phyloP scores from a whole-genome alignment of 1,140 invertebrate genomes.

The Drosophila tsacasi region DNA sequence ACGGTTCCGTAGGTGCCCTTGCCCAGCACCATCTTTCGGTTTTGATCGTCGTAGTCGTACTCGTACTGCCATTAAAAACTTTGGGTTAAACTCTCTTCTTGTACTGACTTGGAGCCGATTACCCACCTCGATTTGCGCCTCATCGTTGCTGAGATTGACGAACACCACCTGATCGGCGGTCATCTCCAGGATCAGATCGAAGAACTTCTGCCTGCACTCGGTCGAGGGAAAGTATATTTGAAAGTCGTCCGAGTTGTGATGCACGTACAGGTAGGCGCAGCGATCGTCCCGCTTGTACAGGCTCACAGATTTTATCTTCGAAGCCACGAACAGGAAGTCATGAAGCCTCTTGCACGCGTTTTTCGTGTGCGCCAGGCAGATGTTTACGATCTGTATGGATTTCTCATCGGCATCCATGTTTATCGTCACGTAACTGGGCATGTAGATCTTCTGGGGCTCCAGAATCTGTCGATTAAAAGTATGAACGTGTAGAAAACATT shows the following conservation, averaged over 20 bases:
- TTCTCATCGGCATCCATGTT: constrained; percentile 97
- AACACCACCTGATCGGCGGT: constrained; percentile 94
- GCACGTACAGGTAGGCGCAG: constrained; percentile 98
- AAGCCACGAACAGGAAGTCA: constrained; percentile 96
- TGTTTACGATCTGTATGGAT: constrained; percentile 94
- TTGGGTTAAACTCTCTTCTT: not conserved
- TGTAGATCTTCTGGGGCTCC: constrained; percentile 96
- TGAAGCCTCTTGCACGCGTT: constrained; percentile 93
- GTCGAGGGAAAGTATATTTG: constrained; percentile 99
- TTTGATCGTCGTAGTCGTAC: constrained; percentile 97
- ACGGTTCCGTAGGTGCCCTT: constrained; percentile 98
- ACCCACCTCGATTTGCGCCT: constrained; percentile 73
- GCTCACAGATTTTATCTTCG: constrained; percentile 96
- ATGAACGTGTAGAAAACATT: not conserved
- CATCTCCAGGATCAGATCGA: constrained; percentile 92
- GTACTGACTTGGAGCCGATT: no score
- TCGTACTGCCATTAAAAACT: constrained; percentile 90
- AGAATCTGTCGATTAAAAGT: constrained; percentile 88
- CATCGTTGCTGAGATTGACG: constrained; percentile 88
- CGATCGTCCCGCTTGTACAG: constrained; percentile 98
- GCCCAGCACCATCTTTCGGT: constrained; percentile 94
- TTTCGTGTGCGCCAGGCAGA: constrained; percentile 92
- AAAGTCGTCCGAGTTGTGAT: constrained; percentile 99
- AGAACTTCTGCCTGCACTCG: constrained; percentile 92
- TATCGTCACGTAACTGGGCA: constrained; percentile 98